phyloP scores from a whole-genome alignment of 2,888 invertebrate genomes.

The Eilema sororculum region DNA sequence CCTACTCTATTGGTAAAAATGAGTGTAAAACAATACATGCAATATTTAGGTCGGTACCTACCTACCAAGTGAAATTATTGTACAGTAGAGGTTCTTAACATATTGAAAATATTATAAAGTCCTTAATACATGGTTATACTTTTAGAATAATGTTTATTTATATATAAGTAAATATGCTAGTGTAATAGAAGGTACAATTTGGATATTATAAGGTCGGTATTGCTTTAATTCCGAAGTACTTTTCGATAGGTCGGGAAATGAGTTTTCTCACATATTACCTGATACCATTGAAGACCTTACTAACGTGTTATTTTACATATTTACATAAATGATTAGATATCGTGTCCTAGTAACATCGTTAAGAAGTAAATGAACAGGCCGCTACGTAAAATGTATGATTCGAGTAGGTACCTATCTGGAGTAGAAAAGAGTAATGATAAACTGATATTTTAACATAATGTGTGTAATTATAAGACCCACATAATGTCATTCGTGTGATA shows the following conservation, averaged over 20 bases:
- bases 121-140: constrained; percentile 33
- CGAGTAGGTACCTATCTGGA: constrained; percentile 22
- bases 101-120: constrained; percentile 42
- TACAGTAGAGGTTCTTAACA: constrained; percentile 54
- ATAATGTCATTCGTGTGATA: neutral
- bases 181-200: constrained; percentile 46
- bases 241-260: constrained; percentile 29
- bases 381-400: constrained; percentile 5
- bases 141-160: constrained; percentile 39
- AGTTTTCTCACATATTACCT: constrained; percentile 42
- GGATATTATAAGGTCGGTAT: constrained; percentile 35
- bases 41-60: constrained; percentile 48
- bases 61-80: constrained; percentile 50
- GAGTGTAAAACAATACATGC: constrained; percentile 53
- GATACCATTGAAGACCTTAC: constrained; percentile 51
- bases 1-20: constrained; percentile 46
- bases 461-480: neutral
- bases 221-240: constrained; percentile 33
- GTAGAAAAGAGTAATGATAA: constrained; percentile 10
- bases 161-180: constrained; percentile 58
- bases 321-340: constrained; percentile 53
- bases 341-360: constrained; percentile 18
- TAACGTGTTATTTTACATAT: constrained; percentile 63
- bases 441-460: constrained; percentile 5
- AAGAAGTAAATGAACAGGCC: constrained; percentile 8